These are phyloP conservation scores for Lasioglossum oenotherae DNA, from an alignment of 2,888 invertebrate species.

Conservation along the genomic window DNA sequence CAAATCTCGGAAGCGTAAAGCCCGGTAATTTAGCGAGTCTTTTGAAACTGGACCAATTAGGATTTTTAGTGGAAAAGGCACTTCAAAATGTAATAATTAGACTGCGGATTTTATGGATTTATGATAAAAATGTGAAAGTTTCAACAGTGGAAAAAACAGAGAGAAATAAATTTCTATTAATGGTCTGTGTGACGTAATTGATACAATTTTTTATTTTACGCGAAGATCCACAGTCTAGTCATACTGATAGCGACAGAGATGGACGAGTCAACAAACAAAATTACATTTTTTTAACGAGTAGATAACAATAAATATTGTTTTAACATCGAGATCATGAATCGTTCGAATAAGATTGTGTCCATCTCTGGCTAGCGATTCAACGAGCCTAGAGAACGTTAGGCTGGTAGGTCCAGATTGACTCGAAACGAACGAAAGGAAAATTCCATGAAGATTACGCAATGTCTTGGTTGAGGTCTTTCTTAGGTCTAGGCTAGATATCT, in stretches of 20 bases:
- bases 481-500: background rate
- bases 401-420: background rate
- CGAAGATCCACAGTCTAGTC: conserved; percentile 1
- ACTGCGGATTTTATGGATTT: background rate
- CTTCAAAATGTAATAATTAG: conserved; percentile 6
- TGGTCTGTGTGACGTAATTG: background rate
- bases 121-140: background rate
- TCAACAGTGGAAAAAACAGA: background rate
- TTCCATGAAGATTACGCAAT: background rate
- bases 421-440: conserved; percentile 10
- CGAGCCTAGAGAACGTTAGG: background rate
- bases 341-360: background rate
- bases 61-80: background rate
- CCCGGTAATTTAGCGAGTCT: background rate
- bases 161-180: background rate
- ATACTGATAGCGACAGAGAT: background rate
- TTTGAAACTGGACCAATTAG: background rate
- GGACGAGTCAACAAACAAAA: background rate
- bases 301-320: background rate
- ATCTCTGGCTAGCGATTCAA: background rate
- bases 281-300: background rate
- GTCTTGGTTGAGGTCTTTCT: background rate
- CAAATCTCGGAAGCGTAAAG: background rate
- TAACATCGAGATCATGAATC: background rate
- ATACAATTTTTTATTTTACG: background rate